Conservation (phyloP, 2,113 vertebrate species). For the Ictidomys tridecemlineatus region DNA sequence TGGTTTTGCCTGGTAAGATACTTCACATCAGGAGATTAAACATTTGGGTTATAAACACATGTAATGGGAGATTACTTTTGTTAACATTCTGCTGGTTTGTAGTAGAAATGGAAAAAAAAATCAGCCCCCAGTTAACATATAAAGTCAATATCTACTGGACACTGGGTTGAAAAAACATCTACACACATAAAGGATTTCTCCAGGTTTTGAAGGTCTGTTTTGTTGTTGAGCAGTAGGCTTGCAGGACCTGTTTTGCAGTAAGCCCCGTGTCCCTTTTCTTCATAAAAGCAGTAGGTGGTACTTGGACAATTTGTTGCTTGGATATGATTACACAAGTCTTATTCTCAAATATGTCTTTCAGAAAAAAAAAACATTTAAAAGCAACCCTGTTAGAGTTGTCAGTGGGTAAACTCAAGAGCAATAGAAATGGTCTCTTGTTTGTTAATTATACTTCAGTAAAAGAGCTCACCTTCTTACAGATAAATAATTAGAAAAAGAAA, state of each 20-base stretch:
- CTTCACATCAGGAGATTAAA: not conserved
- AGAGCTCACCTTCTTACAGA: not conserved
- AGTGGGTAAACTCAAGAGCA: not conserved
- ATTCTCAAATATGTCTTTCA: not conserved
- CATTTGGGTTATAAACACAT: not conserved
- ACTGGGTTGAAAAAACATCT: not conserved
- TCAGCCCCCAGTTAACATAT: not conserved
- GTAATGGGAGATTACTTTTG: no score
- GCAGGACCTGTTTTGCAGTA: not conserved
- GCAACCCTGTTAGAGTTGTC: not conserved
- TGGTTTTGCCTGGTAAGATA: accelerated
- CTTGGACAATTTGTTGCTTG: not conserved
- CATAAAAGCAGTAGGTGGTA: not conserved
- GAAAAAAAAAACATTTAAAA: not conserved
- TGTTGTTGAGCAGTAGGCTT: not conserved
- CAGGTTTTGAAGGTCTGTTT: not conserved
- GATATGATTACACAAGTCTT: not conserved
- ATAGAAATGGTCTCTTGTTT: not conserved
- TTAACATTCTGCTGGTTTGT: not conserved
- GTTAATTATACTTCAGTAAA: not conserved
- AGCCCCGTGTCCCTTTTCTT: not conserved
- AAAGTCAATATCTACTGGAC: not conserved
- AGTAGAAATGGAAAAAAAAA: not conserved
- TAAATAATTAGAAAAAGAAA: conserved; percentile 8
- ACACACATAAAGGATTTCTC: not conserved